Evolutionary conservation across 1,140 invertebrate genomes (phyloP).

Genomic region (Pseudomyrmex sp.): DNA sequence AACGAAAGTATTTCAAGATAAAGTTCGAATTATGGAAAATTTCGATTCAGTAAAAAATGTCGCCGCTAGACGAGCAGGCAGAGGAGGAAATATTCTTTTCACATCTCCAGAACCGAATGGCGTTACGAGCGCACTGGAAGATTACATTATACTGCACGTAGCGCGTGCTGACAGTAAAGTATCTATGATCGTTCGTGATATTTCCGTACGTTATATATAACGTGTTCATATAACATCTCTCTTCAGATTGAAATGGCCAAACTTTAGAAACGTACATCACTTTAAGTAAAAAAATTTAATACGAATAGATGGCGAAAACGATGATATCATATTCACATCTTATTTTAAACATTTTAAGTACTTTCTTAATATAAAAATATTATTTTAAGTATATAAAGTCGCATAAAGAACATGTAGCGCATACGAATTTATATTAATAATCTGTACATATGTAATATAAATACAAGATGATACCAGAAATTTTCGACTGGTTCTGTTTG

Average conservation of each 20-base stretch:
- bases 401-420: no score
- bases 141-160: not conserved
- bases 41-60: no score
- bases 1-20: no score
- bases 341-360: not conserved
- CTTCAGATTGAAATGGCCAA: not conserved
- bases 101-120: no score
- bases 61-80: no score
- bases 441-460: not conserved
- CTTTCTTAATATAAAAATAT: not conserved
- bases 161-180: not conserved
- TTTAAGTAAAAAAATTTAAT: not conserved
- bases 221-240: not conserved
- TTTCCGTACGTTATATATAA: not conserved
- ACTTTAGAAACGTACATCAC: not conserved
- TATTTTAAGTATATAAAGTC: no score
- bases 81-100: no score
- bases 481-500: conserved; percentile 6
- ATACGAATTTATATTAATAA: no score
- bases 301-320: not conserved
- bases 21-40: no score
- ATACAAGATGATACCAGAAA: not conserved
- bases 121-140: no score
- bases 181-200: not conserved
- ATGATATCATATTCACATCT: not conserved